Evolutionary conservation across 2,888 invertebrate species (phyloP).

Genomic region (Trichogramma dendrolimi): DNA sequence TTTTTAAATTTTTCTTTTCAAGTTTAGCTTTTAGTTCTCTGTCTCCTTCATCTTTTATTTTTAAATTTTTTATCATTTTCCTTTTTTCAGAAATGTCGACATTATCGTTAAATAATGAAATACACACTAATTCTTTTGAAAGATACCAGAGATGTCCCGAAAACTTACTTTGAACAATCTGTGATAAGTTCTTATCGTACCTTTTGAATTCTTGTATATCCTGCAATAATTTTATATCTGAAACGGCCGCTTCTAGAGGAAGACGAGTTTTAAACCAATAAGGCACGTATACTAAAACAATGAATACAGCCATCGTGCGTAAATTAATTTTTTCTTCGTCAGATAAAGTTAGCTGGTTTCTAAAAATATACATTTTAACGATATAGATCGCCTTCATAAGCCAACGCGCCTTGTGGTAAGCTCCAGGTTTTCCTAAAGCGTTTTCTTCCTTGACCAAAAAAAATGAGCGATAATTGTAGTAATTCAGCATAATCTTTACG

Average conservation of each 20-base stretch:
- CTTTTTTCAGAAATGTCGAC: slow-evolving; percentile 9
- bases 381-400: slow-evolving; percentile 36
- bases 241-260: no score
- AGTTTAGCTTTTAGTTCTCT: neutral
- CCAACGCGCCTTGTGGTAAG: slow-evolving; percentile 36
- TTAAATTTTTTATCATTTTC: slow-evolving; percentile 14
- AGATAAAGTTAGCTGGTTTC: no score
- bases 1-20: neutral
- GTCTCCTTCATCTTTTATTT: neutral
- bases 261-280: no score
- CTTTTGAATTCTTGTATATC: slow-evolving; percentile 2
- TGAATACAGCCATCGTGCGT: no score
- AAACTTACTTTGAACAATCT: slow-evolving; percentile 6
- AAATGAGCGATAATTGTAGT: slow-evolving; percentile 31
- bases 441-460: slow-evolving; percentile 22
- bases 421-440: slow-evolving; percentile 29
- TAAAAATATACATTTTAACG: slow-evolving; percentile 35
- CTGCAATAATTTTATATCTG: neutral
- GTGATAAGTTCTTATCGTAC: slow-evolving; percentile 9
- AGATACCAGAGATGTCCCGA: slow-evolving; percentile 21
- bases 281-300: no score
- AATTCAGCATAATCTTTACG: slow-evolving; percentile 33
- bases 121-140: slow-evolving; percentile 10
- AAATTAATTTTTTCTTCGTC: no score
- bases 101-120: slow-evolving; percentile 18